Base-by-base conservation (phyloP, 2,888 invertebrate species). In the Drosophila setosimentum region DNA sequence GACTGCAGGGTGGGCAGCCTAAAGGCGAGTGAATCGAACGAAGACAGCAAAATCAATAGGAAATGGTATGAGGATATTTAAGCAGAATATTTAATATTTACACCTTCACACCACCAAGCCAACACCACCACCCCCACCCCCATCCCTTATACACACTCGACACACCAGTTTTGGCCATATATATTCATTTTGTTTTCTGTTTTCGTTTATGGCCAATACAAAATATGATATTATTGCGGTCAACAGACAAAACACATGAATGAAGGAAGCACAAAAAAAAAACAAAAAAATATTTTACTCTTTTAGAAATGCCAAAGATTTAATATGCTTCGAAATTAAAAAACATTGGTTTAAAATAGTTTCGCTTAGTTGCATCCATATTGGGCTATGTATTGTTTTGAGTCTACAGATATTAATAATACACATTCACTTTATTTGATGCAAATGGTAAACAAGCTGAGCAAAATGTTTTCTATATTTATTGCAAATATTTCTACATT, bases 81-180 rank as follows among this genome's bases (percentile, higher is more conserved):
- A 87, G 85, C 89, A 87, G 89, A 87, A 89, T 84, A 87, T 87
- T 89, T 87, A 89, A 89, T 84, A 82, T 74, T 75, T 78, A 63
- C 79, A 77, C 63, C 79, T 68, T n/a, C n/a, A n/a, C n/a, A n/a
- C 10, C 27, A 13, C 54, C 27, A 3, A 29, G 6, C 24, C 1
- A 30, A 18, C 18, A 0, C 18, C n/a, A 27, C 4, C 40, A 49
- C 4, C 27, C 30, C 48, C 37, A 32, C 27, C 27, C 29, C 1
- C 27, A 40, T 30, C 29, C 53, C 33, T 45, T 51, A 37, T 24
- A 30, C 51, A 68, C 2, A 55, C 11, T 63, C 51, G 33, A 29
- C 35, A 53, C 54, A 37, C 21, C 55, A 29, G 32, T 13, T 37
- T 27, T 55, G 55, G 18, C 37, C 54, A 48, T 16, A 64, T 4